Evolutionary conservation across 2,888 invertebrate species (phyloP).

Genomic region (Prostheceraeus crozeri): DNA sequence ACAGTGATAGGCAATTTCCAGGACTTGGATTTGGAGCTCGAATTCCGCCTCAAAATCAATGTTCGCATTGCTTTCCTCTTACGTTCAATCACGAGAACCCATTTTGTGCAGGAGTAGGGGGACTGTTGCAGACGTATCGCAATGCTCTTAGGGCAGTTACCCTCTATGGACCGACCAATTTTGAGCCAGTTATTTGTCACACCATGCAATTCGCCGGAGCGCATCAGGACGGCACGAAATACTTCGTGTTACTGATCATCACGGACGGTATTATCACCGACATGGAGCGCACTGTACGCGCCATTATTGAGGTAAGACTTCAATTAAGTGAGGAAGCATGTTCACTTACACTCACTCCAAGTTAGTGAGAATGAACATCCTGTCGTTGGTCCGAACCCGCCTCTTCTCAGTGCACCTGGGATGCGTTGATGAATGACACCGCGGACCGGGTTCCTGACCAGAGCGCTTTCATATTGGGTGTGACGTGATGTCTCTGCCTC

Average conservation of each 20-base stretch:
- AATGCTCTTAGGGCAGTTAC: slow-evolving; percentile 59
- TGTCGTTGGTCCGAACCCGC: too few relatives aligned
- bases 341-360: too few relatives aligned
- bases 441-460: too few relatives aligned
- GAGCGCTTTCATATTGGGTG: too few relatives aligned
- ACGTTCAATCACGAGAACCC: slow-evolving; percentile 57
- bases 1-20: slow-evolving; percentile 57
- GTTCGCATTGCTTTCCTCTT: slow-evolving; percentile 35
- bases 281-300: slow-evolving; percentile 53
- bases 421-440: too few relatives aligned
- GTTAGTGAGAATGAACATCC: too few relatives aligned
- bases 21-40: slow-evolving; percentile 58
- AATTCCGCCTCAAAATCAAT: slow-evolving; percentile 51
- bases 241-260: slow-evolving; percentile 60
- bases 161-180: slow-evolving; percentile 63
- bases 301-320: slow-evolving; percentile 37
- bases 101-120: slow-evolving; percentile 55
- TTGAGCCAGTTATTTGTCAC: slow-evolving; percentile 62
- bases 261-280: slow-evolving; percentile 62
- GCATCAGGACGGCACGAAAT: slow-evolving; percentile 45
- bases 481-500: too few relatives aligned
- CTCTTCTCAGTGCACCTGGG: too few relatives aligned
- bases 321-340: too few relatives aligned
- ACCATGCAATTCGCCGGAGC: slow-evolving; percentile 48
- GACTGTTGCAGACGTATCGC: slow-evolving; percentile 60